These are phyloP conservation scores for Motacilla alba DNA, from an alignment of 2,113 vertebrate genomes.

Conservation along the genomic window DNA sequence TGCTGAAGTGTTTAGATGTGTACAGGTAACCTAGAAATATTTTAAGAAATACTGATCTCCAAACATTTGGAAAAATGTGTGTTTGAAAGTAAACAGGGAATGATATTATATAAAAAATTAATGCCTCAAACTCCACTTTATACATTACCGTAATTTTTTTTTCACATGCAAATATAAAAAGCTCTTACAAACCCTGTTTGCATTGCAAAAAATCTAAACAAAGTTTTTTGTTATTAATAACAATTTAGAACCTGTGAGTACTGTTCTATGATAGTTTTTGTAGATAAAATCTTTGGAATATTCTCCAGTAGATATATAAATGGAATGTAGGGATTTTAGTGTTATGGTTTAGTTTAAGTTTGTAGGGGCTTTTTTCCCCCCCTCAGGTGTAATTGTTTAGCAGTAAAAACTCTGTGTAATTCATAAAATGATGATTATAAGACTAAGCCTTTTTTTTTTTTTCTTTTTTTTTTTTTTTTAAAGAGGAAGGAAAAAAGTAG, in stretches of 20 bases:
- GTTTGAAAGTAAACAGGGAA: neutral
- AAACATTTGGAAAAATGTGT: neutral
- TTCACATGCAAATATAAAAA: neutral
- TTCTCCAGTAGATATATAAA: neutral
- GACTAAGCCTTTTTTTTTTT: too few species aligned
- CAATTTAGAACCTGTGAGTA: neutral
- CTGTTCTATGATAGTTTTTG: neutral
- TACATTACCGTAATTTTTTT: neutral
- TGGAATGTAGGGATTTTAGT: neutral
- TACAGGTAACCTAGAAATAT: neutral
- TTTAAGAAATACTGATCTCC: neutral
- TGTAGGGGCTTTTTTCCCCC: rapidly evolving
- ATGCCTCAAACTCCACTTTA: neutral
- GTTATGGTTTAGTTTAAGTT: neutral
- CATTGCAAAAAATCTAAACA: neutral
- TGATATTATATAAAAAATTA: neutral
- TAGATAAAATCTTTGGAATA: neutral
- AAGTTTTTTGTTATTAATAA: neutral
- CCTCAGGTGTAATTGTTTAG: neutral
- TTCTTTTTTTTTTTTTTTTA: too few species aligned
- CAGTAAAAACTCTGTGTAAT: neutral
- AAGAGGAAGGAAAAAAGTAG: neutral
- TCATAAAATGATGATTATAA: neutral
- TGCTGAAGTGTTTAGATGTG: neutral
- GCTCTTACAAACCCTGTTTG: neutral